phyloP scores from a whole-genome alignment of 2,888 invertebrate species.

The Sphaerophoria rueppellii region DNA sequence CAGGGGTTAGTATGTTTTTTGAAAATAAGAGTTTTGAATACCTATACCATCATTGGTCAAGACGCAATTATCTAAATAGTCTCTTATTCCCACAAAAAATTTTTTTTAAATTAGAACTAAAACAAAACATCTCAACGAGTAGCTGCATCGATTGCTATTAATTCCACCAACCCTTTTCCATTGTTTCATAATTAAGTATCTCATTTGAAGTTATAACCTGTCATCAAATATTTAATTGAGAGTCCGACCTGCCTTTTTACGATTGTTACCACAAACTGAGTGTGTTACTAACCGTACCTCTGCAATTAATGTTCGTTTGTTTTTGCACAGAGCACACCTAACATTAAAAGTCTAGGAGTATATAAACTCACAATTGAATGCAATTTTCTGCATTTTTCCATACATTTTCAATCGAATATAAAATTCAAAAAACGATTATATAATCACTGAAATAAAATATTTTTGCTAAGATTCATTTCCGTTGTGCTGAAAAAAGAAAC shows the following conservation, averaged over 20 bases:
- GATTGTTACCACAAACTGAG: constrained; percentile 32
- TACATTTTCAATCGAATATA: constrained; percentile 32
- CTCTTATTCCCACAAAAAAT: no score
- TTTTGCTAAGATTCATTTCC: constrained; percentile 50
- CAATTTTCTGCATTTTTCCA: constrained; percentile 40
- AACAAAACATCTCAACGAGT: no score
- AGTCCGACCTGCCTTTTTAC: constrained; percentile 42
- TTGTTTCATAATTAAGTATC: constrained; percentile 21
- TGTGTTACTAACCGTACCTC: neutral
- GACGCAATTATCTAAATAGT: no score
- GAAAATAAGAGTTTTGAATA: no score
- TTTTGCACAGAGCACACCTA: neutral
- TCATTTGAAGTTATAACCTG: constrained; percentile 22
- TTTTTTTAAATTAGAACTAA: no score
- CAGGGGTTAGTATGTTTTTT: no score
- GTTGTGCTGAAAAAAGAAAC: constrained; percentile 13
- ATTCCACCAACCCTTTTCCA: neutral
- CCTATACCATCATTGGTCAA: no score
- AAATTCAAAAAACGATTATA: neutral
- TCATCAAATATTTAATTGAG: constrained; percentile 59
- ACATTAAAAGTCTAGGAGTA: neutral
- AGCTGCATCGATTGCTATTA: no score
- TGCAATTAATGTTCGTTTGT: constrained; percentile 44
- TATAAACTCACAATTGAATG: constrained; percentile 52
- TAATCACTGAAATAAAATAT: constrained; percentile 18